Percentiles rank a stretch among this genome's conserved stretches.
phyloP scores from a whole-genome alignment of 2,797 vertebrate species.

The Anas georgica region DNA sequence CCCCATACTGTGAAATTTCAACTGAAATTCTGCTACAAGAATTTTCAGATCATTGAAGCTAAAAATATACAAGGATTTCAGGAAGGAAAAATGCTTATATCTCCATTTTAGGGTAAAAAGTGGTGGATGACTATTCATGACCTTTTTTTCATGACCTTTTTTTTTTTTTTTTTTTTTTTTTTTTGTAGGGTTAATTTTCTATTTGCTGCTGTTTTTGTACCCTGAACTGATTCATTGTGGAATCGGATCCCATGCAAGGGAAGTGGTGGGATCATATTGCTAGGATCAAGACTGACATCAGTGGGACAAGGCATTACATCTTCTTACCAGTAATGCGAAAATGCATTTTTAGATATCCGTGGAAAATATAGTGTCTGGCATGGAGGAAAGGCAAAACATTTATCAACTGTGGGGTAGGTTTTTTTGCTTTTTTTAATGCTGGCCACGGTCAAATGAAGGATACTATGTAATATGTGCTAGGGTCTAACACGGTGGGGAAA shows the following conservation, averaged over 20 bases:
- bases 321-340: conserved; percentile 14
- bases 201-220: neutral
- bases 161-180: neutral
- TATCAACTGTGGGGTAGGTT: neutral
- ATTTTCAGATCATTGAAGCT: neutral
- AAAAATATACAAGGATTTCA: neutral
- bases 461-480: neutral
- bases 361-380: neutral
- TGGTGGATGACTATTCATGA: neutral
- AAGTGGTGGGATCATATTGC: neutral
- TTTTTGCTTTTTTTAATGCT: neutral
- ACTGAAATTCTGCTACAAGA: neutral
- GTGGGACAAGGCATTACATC: neutral
- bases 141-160: neutral
- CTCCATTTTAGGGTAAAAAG: neutral
- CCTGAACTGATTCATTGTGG: neutral
- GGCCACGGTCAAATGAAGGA: neutral
- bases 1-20: neutral
- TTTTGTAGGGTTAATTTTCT: neutral
- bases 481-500: neutral
- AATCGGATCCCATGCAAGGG: neutral
- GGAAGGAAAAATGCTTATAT: neutral
- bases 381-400: neutral
- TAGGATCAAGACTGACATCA: neutral
- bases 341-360: neutral